A percentile compares a stretch with the other conserved stretches of the same genome.
Evolutionary conservation across 1,140 invertebrate genomes (phyloP).

Genomic region (Ephestia elutella): DNA sequence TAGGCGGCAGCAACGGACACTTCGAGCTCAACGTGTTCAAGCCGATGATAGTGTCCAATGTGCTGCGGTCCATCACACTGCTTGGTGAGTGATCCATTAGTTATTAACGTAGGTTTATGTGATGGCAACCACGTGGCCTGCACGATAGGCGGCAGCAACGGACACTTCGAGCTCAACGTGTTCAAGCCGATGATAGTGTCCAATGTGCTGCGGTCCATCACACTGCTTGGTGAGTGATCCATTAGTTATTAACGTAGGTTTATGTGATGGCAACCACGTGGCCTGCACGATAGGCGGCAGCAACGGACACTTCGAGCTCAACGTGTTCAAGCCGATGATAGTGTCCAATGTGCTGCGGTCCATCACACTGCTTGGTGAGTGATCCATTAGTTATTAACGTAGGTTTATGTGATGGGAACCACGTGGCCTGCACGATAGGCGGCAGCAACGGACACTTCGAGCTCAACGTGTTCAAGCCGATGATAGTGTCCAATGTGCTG

Average conservation of each 20-base stretch:
- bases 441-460: constrained; percentile 99
- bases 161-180: constrained; percentile 99
- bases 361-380: constrained; percentile 86
- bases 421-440: constrained; percentile 94
- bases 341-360: constrained; percentile 97
- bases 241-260: background rate
- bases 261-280: constrained; percentile 99
- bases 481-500: constrained; percentile 98
- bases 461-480: constrained; percentile 98
- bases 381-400: background rate
- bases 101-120: too few relatives aligned
- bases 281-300: constrained; percentile 95
- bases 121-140: constrained; percentile 98
- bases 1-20: too few relatives aligned
- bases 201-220: constrained; percentile 95
- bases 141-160: constrained; percentile 94
- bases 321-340: constrained; percentile 99
- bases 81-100: too few relatives aligned
- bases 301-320: constrained; percentile 99
- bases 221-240: constrained; percentile 82
- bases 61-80: too few relatives aligned
- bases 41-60: too few relatives aligned
- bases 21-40: too few relatives aligned
- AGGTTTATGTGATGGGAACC: constrained; percentile 99
- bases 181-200: constrained; percentile 98